Base-by-base conservation (phyloP, 2,888 invertebrate species). In the Yponomeuta sedellus region DNA sequence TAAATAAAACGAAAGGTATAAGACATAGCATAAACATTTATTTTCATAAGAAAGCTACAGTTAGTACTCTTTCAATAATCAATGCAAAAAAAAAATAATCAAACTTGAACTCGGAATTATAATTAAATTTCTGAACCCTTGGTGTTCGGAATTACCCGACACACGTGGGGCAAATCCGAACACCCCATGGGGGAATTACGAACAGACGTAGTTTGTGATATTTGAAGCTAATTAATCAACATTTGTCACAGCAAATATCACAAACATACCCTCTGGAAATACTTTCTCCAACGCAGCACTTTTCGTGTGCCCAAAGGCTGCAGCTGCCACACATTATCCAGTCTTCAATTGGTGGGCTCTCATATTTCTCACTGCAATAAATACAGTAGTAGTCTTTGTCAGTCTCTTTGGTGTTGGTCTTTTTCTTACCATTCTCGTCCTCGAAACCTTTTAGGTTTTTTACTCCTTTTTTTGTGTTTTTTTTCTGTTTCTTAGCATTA, bases 301-400 rank as follows among this genome's bases (percentile, higher is more conserved):
- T 68, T 52, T 70, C 70, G 57, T 70, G 70, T 63, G 68, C 68
- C 71, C 70, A 71, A 63, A 68, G 65, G 40, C 69, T 62, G 64
- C 71, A 70, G 40, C 61, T 57, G 25, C 61, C 66, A 64, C 71
- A 71, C 69, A 67, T 69, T 52, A 70, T 69, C 71, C 68, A 71
- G 66, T 71, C 70, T 68, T 71, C 70, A 67, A 56, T 65, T 40
- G 68, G 67, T 22, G 68, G 66, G 16, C 58, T 28, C 25, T 58
- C 61, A 67, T 68, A 68, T 61, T 68, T 68, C 25, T 68, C 68
- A 20, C 19, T 66, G 68, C 69, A 70, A 67, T 58, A 67, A 66
- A 68, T 63, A 63, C 63, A 63, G 57, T 22, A 62, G 58, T 66
- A 64, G 39, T 66, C 64, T 39, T 64, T 58, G 58, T 66, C 61